These are phyloP conservation scores for Noctua comes DNA, from an alignment of 2,888 invertebrate species.

Conservation along the genomic window DNA sequence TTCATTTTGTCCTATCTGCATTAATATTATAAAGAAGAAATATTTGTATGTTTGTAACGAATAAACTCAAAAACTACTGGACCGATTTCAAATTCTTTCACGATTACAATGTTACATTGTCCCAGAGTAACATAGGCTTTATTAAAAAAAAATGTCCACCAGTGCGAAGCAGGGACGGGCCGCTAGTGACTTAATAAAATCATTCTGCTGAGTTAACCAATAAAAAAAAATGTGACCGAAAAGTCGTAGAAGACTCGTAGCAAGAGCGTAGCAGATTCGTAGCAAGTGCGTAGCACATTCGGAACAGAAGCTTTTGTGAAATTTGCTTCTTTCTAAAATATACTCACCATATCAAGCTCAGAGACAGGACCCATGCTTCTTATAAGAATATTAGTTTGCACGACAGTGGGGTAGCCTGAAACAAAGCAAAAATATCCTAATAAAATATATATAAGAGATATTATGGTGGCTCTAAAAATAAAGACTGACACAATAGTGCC, in stretches of 20 bases:
- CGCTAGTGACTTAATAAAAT: not conserved
- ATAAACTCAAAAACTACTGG: too few relatives aligned
- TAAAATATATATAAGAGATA: conserved; percentile 23
- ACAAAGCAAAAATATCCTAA: conserved; percentile 42
- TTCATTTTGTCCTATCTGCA: not conserved
- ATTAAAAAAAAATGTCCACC: too few relatives aligned
- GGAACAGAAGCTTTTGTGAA: not conserved
- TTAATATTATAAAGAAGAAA: too few relatives aligned
- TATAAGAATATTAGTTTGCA: conserved; percentile 96
- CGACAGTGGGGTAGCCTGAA: conserved; percentile 95
- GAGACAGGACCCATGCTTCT: conserved; percentile 98
- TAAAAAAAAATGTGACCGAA: not conserved
- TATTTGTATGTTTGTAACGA: too few relatives aligned
- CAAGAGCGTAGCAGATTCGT: not conserved
- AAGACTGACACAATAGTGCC: conserved; percentile 21
- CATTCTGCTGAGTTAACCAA: not conserved
- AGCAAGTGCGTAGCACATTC: conserved; percentile 13
- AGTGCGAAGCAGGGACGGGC: too few relatives aligned
- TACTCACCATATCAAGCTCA: conserved; percentile 95
- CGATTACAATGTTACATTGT: too few relatives aligned
- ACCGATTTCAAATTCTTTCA: too few relatives aligned
- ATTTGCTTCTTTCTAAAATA: not conserved
- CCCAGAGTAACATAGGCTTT: too few relatives aligned
- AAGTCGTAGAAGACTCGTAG: not conserved
- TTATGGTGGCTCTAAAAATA: conserved; percentile 3